phyloP scores from a whole-genome alignment of 2,888 invertebrate genomes.

The Acronicta alni region DNA sequence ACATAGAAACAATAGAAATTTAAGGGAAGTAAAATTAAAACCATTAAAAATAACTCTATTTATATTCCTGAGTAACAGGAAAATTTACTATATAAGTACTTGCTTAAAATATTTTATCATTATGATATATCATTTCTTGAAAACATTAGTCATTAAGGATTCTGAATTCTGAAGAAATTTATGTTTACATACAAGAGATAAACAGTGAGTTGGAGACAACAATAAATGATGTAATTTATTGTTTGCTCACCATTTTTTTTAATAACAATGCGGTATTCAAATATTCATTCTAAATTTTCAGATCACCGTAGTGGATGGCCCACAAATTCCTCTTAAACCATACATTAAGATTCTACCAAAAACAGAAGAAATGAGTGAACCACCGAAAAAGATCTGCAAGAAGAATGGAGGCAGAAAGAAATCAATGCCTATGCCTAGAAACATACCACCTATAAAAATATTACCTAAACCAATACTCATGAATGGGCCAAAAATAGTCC shows the following conservation, averaged over 20 bases:
- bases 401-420: conserved; percentile 78
- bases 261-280: not conserved
- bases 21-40: no score
- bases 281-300: conserved; percentile 62
- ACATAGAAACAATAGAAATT: no score
- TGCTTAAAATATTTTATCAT: not conserved
- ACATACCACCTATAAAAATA: conserved; percentile 81
- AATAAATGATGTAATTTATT: no score
- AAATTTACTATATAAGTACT: no score
- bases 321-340: conserved; percentile 66
- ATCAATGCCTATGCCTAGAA: conserved; percentile 71
- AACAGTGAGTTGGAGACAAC: no score
- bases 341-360: conserved; percentile 71
- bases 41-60: no score
- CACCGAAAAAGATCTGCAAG: conserved; percentile 74
- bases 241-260: not conserved
- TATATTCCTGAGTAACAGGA: no score
- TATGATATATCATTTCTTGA: no score
- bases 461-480: conserved; percentile 81
- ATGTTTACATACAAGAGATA: no score
- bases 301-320: conserved; percentile 80
- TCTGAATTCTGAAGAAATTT: no score
- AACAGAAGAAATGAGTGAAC: conserved; percentile 56
- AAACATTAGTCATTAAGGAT: no score
- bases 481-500: conserved; percentile 77